phyloP scores from a whole-genome alignment of 2,113 vertebrate species.

The Columba janthina region DNA sequence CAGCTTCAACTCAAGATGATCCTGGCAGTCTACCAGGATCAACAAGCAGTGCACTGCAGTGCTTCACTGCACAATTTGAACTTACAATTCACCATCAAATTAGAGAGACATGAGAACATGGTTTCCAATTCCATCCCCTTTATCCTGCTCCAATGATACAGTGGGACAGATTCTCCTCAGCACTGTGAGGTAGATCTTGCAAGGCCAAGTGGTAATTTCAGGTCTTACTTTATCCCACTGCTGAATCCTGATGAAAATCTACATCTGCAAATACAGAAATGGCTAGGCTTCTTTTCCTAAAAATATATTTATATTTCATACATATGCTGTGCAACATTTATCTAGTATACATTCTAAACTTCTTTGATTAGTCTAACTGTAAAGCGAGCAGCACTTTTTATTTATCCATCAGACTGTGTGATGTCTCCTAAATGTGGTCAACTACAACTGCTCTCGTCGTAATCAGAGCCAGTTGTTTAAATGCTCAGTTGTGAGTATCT shows the following conservation, averaged over 20 bases:
- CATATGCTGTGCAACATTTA: background rate
- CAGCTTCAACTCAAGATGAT: background rate
- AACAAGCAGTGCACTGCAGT: background rate
- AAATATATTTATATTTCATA: background rate
- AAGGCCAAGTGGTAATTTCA: background rate
- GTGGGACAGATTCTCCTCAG: background rate
- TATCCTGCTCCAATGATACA: background rate
- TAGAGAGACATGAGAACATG: background rate
- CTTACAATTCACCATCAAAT: background rate
- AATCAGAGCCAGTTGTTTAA: conserved; percentile 51
- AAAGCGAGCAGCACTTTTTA: background rate
- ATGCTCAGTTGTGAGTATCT: conserved; percentile 63
- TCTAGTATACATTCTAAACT: background rate
- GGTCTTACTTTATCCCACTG: background rate
- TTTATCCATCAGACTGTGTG: background rate
- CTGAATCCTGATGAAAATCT: background rate
- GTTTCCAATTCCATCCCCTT: background rate
- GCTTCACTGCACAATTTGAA: background rate
- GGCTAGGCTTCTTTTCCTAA: background rate
- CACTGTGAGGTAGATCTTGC: background rate
- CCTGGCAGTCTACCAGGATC: background rate
- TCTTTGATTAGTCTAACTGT: background rate
- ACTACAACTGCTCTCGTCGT: background rate
- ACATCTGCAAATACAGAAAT: background rate
- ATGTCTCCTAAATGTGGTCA: background rate